Evolutionary conservation across 92 coral and sea anemone genomes (phyloP).

Genomic region (Montipora capitata): DNA sequence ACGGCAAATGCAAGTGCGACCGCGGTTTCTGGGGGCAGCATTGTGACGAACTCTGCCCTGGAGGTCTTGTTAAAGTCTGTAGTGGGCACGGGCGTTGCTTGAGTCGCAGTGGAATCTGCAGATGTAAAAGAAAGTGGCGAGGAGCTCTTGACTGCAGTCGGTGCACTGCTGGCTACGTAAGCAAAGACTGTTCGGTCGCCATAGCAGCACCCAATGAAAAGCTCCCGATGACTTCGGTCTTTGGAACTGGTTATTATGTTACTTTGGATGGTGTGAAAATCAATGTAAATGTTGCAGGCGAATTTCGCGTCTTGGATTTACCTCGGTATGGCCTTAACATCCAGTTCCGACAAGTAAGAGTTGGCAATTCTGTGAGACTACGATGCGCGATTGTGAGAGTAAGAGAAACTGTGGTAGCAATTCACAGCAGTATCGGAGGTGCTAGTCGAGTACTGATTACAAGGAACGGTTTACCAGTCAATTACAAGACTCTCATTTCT

Average conservation of each 20-base stretch:
- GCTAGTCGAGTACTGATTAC: conserved; percentile 75
- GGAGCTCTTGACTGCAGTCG: conserved; percentile 81
- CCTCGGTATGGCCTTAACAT: conserved; percentile 84
- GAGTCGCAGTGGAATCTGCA: conserved; percentile 77
- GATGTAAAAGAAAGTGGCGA: conserved; percentile 86
- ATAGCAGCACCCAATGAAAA: conserved; percentile 57
- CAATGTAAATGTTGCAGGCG: conserved; percentile 86
- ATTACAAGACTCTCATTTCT: conserved; percentile 49
- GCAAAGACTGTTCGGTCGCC: conserved; percentile 89
- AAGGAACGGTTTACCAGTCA: conserved; percentile 70
- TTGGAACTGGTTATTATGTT: conserved; percentile 92
- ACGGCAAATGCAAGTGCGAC: conserved; percentile 81
- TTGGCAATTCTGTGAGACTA: conserved; percentile 86
- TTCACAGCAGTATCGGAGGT: conserved; percentile 88
- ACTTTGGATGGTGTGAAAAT: conserved; percentile 88
- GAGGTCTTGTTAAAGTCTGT: conserved; percentile 88
- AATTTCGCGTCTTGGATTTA: conserved; percentile 84
- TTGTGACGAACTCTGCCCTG: conserved; percentile 89
- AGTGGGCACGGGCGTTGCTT: conserved; percentile 86
- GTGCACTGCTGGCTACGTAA: conserved; percentile 88
- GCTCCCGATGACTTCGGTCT: conserved; percentile 72
- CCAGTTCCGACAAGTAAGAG: conserved; percentile 90
- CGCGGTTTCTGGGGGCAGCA: conserved; percentile 85
- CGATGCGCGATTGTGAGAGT: conserved; percentile 84
- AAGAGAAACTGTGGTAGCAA: conserved; percentile 65